Evolutionary conservation across 2,888 invertebrate genomes (phyloP).

Genomic region (Blastobasis adustella): DNA sequence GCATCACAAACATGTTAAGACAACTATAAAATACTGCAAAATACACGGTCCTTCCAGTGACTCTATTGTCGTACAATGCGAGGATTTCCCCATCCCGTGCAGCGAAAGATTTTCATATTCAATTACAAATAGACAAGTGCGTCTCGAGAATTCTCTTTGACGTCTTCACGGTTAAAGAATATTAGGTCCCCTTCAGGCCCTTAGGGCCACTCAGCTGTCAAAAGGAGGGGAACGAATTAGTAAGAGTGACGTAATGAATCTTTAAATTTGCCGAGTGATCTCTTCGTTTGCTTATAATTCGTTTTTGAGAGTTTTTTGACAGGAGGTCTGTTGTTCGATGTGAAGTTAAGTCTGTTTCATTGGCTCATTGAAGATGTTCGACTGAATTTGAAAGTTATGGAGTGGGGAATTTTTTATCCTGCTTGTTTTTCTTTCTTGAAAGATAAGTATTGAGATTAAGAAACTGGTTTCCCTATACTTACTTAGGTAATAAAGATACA

Average conservation of each 20-base stretch:
- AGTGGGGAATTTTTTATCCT: too few species aligned
- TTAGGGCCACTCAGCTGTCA: slow-evolving; percentile 42
- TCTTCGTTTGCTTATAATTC: too few species aligned
- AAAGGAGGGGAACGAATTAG: slow-evolving; percentile 39
- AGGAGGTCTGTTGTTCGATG: too few species aligned
- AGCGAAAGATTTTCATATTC: slow-evolving; percentile 70
- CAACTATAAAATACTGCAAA: too few species aligned
- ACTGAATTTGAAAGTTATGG: too few species aligned
- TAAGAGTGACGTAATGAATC: slow-evolving; percentile 46
- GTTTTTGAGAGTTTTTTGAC: too few species aligned
- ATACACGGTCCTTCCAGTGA: slow-evolving; percentile 10
- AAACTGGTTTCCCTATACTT: too few species aligned
- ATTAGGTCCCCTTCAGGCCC: slow-evolving; percentile 20
- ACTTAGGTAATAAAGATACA: too few species aligned
- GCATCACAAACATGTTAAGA: too few species aligned
- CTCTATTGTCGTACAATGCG: slow-evolving; percentile 13
- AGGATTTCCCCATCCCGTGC: slow-evolving; percentile 36
- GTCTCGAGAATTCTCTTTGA: slow-evolving; percentile 66
- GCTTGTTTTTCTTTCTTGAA: too few species aligned
- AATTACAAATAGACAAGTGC: slow-evolving; percentile 72
- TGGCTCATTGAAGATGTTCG: background rate
- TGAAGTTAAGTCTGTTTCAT: too few species aligned
- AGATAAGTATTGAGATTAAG: too few species aligned
- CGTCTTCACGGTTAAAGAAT: slow-evolving; percentile 57
- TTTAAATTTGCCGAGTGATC: slow-evolving; percentile 29